Percentiles rank a stretch among this genome's conserved stretches.
phyloP scores from a whole-genome alignment of 1,140 invertebrate genomes.

The Lordiphosa collinella region DNA sequence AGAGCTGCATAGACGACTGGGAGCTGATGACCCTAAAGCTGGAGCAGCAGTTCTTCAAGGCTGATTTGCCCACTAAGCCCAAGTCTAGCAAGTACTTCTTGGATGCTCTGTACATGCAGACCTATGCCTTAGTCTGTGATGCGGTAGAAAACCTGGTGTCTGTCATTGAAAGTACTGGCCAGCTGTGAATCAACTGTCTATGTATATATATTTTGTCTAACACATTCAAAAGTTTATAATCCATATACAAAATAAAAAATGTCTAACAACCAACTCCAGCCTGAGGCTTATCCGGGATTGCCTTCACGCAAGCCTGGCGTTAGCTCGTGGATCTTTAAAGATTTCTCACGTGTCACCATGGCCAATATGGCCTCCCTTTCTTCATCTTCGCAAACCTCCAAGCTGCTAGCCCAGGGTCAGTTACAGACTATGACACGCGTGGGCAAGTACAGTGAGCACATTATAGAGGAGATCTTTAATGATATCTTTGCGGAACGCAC shows the following conservation, averaged over 20 bases:
- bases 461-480: conserved; percentile 45
- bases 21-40: conserved; percentile 27
- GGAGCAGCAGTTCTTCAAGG: conserved; percentile 31
- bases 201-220: too few relatives aligned
- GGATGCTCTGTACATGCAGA: conserved; percentile 64
- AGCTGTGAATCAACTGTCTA: background rate
- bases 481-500: conserved; percentile 42
- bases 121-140: conserved; percentile 60
- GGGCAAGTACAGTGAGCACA: conserved; percentile 23
- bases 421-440: background rate
- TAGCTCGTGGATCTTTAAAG: too few relatives aligned
- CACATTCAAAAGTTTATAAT: too few relatives aligned
- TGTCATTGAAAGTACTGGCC: conserved; percentile 58
- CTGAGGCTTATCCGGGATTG: background rate
- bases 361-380: conserved; percentile 9
- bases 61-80: conserved; percentile 16
- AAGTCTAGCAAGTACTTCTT: conserved; percentile 33
- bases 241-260: too few relatives aligned
- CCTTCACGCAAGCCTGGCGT: too few relatives aligned
- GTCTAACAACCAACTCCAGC: too few relatives aligned
- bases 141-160: conserved; percentile 59
- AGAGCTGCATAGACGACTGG: conserved; percentile 53
- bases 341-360: conserved; percentile 13
- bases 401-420: background rate
- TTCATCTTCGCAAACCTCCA: background rate